Conservation (phyloP, 2,797 vertebrate species). For the Schizothorax lantsangensis region DNA sequence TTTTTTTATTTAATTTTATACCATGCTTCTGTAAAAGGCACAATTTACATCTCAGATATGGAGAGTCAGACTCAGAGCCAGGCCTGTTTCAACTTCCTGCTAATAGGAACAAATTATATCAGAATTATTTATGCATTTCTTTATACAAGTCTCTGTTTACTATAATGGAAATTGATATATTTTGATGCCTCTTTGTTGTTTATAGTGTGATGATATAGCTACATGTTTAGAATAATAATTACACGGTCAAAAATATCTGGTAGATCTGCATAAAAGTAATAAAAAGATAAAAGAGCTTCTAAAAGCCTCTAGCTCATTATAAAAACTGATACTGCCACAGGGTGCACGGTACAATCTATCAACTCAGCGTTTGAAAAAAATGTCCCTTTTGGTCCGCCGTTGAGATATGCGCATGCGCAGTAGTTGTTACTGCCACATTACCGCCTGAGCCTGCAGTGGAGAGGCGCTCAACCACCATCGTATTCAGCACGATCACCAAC, state of each 20-base stretch:
- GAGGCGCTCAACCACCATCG: slow-evolving; percentile 43
- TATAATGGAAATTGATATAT: not conserved
- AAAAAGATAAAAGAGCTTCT: not conserved
- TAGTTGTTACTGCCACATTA: slow-evolving; percentile 66
- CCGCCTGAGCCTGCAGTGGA: slow-evolving; percentile 68
- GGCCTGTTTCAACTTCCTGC: not conserved
- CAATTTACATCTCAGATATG: not conserved
- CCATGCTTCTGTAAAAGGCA: not conserved
- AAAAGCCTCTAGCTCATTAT: not conserved
- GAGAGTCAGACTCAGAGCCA: not conserved
- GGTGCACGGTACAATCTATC: not conserved
- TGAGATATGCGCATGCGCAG: slow-evolving; percentile 70
- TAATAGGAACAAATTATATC: not conserved
- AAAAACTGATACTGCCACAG: not conserved
- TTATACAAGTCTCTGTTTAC: not conserved
- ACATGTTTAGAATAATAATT: not conserved
- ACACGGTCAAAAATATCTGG: not conserved
- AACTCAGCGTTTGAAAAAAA: slow-evolving; percentile 8
- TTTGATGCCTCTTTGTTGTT: not conserved
- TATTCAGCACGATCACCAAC: not conserved
- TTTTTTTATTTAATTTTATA: not conserved
- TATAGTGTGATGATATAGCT: not conserved
- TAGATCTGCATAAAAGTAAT: not conserved
- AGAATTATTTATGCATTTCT: not conserved
- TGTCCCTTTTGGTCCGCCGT: slow-evolving; percentile 13